Evolutionary conservation across 2,113 vertebrate genomes (phyloP), one percentile per base, ranked within the genome.

Genomic region (Climacteris rufus): DNA sequence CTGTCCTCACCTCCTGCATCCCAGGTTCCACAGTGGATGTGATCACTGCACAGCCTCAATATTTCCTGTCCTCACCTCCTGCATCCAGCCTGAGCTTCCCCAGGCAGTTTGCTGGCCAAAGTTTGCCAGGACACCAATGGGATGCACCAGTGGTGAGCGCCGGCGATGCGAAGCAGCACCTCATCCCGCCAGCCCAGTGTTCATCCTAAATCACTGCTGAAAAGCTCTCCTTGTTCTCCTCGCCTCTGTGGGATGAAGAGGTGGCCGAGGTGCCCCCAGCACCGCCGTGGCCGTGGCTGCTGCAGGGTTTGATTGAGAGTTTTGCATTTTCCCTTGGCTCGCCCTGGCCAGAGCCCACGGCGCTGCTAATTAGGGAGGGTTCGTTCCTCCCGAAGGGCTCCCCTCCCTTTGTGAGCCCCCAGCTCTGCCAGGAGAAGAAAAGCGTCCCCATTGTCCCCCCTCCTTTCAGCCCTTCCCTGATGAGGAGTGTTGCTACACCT

Each of bases 401-500:
- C 87, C 77, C 63, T 91, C 74, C 75, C 83, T 94, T 90, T 91
- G 89, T 81, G 56, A 94, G 80, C 81, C 83, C 3, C 2, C 20
- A 47, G 69, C 81, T 94, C 84, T 86, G 74, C 82, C 45, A 45
- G 16, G 35, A 65, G 95, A 89, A 95, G 83, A 69, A 91, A 89
- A 86, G 68, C 19, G 6, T 79, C 64, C 52, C n/a, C 68, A 76
- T 88, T 92, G 87, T 95, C 45, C 79, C 45, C 79, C 42, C 88
- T 82, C 87, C 86, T 94, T 94, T 94, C 93, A 90, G 89, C 59
- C 86, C 85, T 95, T 79, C 92, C 93, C 82, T 93, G 93, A 89
- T 66, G 90, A 84, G 89, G 81, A 94, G 94, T 96, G 95, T 96
- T 94, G 91, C 94, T 95, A 92, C 96, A 95, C 96, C 94, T 97